Conservation (phyloP, 1,140 invertebrate genomes). For the Oedothorax gibbosus region DNA sequence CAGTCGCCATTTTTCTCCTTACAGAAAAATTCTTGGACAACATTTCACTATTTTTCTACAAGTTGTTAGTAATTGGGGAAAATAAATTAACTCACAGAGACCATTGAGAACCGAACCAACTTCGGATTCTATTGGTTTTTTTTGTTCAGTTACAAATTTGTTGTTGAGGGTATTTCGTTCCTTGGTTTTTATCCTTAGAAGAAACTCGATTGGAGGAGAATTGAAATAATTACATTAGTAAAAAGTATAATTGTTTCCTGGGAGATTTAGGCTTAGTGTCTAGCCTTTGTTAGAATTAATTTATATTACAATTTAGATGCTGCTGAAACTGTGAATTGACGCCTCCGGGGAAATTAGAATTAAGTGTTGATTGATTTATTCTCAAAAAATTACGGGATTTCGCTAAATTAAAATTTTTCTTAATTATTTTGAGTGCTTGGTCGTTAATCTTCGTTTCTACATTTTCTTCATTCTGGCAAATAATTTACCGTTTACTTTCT, state of each 20-base stretch:
- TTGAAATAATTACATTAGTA: slow-evolving; percentile 18
- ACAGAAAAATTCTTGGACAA: slow-evolving; percentile 40
- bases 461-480: too few relatives aligned
- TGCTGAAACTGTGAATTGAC: neutral
- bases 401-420: too few relatives aligned
- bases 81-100: slow-evolving; percentile 44
- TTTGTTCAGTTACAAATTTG: slow-evolving; percentile 34
- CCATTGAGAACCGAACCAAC: too few relatives aligned
- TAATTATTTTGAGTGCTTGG: too few relatives aligned
- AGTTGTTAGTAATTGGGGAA: slow-evolving; percentile 45
- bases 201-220: slow-evolving; percentile 20
- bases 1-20: slow-evolving; percentile 46
- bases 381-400: too few relatives aligned
- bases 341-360: too few relatives aligned
- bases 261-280: neutral
- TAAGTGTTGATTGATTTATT: too few relatives aligned
- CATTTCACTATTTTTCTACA: slow-evolving; percentile 46
- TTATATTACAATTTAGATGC: slow-evolving; percentile 17
- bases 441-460: too few relatives aligned
- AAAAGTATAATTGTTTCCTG: slow-evolving; percentile 6
- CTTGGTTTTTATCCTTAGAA: slow-evolving; percentile 5
- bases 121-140: slow-evolving; percentile 14
- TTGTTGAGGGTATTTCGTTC: slow-evolving; percentile 7
- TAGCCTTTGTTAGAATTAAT: slow-evolving; percentile 14
- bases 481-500: too few relatives aligned